These are phyloP conservation scores for Tipula lateralis DNA, from an alignment of 2,888 invertebrate genomes.

Conservation along the genomic window DNA sequence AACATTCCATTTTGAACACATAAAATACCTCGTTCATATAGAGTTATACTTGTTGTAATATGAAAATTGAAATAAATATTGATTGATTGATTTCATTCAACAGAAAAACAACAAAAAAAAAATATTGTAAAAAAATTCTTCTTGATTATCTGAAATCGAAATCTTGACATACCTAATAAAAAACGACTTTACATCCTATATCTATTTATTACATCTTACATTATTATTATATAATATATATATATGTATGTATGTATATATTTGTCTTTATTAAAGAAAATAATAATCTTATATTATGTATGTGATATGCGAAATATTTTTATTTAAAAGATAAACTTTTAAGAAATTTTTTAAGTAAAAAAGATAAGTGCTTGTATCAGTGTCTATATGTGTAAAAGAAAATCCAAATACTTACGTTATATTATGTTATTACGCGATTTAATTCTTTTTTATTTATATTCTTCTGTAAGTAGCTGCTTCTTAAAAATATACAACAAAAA, in stretches of 20 bases:
- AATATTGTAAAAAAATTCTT: neutral
- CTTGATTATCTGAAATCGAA: constrained; percentile 13
- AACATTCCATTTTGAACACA: neutral
- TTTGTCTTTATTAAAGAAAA: neutral
- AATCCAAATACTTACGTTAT: neutral
- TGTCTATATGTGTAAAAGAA: neutral
- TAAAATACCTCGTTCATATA: neutral
- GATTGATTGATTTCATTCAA: constrained; percentile 19
- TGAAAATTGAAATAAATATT: neutral
- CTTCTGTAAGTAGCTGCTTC: neutral
- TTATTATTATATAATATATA: neutral
- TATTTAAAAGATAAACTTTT: neutral
- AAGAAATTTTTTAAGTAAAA: neutral
- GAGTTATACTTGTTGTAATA: neutral
- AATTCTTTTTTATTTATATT: neutral
- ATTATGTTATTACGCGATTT: neutral
- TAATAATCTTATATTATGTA: neutral
- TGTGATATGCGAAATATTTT: neutral
- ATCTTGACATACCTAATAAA: neutral
- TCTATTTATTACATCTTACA: neutral
- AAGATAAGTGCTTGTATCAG: neutral
- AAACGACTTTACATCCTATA: neutral
- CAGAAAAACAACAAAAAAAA: neutral
- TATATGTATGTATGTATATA: too few species aligned
- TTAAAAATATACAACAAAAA: neutral